A percentile compares a stretch with the other conserved stretches of the same genome.
phyloP scores from a whole-genome alignment of 2,113 vertebrate genomes.

The Rhinichthys klamathensis region DNA sequence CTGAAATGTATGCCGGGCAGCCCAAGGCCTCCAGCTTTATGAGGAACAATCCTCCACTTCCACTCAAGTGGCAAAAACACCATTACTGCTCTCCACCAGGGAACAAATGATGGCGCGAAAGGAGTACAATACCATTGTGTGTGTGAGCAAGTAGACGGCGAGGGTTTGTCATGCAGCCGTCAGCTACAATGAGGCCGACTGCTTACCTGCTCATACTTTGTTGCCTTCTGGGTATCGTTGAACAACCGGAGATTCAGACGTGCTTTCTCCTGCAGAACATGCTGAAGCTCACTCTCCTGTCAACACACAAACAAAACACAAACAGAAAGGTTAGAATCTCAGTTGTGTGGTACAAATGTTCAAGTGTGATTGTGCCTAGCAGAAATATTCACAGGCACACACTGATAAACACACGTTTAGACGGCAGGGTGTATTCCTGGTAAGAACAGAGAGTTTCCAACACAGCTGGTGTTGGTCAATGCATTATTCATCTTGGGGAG shows the following conservation, averaged over 20 bases:
- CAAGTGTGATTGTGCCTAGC: background rate
- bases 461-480: slow-evolving; percentile 60
- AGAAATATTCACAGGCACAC: background rate
- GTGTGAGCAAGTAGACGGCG: background rate
- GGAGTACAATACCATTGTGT: slow-evolving; percentile 12
- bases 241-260: slow-evolving; percentile 79
- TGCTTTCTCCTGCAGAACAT: slow-evolving; percentile 76
- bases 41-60: slow-evolving; percentile 38
- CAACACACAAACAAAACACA: slow-evolving; percentile 41
- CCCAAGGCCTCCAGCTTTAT: slow-evolving; percentile 43
- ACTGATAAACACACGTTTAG: slow-evolving; percentile 36
- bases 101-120: slow-evolving; percentile 18
- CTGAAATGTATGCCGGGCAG: slow-evolving; percentile 33
- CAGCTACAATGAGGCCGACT: background rate
- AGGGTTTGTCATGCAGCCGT: slow-evolving; percentile 31
- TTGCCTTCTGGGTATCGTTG: slow-evolving; percentile 69
- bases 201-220: slow-evolving; percentile 84
- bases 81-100: slow-evolving; percentile 28
- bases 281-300: slow-evolving; percentile 85
- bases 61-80: slow-evolving; percentile 41
- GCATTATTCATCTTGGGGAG: slow-evolving; percentile 68
- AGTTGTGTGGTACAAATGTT: background rate
- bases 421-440: slow-evolving; percentile 34
- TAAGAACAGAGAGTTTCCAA: slow-evolving; percentile 55
- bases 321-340: background rate